phyloP scores from a whole-genome alignment of 2,888 invertebrate genomes.

The Plebejus melissa region DNA sequence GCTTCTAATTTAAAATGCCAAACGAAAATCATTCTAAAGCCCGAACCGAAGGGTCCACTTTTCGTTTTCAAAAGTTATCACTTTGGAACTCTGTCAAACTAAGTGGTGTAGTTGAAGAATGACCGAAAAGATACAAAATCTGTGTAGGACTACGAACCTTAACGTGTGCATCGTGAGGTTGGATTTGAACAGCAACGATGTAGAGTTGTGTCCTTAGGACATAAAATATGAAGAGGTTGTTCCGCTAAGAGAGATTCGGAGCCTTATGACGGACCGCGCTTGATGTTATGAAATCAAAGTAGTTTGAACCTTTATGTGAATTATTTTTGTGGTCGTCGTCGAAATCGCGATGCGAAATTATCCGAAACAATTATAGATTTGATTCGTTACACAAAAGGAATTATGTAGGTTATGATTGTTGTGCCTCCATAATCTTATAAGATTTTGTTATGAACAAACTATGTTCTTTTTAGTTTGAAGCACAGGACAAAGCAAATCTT shows the following conservation, averaged over 20 bases:
- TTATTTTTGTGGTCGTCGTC: conserved; percentile 42
- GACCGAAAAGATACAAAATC: conserved; percentile 50
- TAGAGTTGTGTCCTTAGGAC: conserved; percentile 43
- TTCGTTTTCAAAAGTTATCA: conserved; percentile 23
- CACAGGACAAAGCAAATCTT: too few relatives aligned
- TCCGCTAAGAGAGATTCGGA: conserved; percentile 70
- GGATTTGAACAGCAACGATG: conserved; percentile 35
- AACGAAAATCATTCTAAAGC: conserved; percentile 37
- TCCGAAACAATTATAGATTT: conserved; percentile 11
- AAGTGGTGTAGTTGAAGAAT: conserved; percentile 44
- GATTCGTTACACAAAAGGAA: neutral
- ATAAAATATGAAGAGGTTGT: conserved; percentile 41
- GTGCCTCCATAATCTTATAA: neutral
- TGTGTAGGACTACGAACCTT: conserved; percentile 38
- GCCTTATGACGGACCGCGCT: conserved; percentile 63
- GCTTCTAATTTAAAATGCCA: conserved; percentile 28
- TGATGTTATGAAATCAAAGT: conserved; percentile 71
- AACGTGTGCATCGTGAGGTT: conserved; percentile 33
- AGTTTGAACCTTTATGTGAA: conserved; percentile 59
- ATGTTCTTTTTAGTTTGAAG: neutral
- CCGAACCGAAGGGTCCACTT: conserved; percentile 28
- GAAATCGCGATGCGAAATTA: conserved; percentile 34
- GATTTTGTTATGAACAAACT: neutral
- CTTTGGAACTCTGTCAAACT: conserved; percentile 49
- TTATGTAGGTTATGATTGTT: neutral